Conservation (phyloP, 2,797 vertebrate species). For the Oreochromis mossambicus region DNA sequence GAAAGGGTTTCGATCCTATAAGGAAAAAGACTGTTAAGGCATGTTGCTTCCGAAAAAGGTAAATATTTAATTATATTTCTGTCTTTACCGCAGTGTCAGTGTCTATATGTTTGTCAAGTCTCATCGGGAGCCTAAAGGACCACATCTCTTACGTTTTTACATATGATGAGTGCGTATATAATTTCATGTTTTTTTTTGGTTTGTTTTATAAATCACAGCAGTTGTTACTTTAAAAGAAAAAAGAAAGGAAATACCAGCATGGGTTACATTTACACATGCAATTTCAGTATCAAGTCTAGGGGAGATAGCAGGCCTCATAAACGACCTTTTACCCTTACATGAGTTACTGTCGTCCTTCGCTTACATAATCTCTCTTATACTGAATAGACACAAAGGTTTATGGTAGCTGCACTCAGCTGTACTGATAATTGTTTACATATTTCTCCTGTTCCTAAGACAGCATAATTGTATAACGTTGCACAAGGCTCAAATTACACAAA, state of each 20-base stretch:
- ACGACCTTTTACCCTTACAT: conserved; percentile 2
- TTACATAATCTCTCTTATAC: conserved; percentile 4
- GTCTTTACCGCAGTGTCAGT: conserved; percentile 49
- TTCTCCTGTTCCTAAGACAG: neutral
- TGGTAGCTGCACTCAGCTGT: neutral
- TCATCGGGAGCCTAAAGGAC: conserved; percentile 66
- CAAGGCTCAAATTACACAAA: neutral
- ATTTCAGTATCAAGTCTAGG: neutral
- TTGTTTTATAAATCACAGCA: neutral
- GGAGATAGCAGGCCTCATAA: neutral
- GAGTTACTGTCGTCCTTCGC: neutral
- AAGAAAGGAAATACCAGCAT: neutral
- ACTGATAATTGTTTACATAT: neutral
- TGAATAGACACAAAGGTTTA: neutral
- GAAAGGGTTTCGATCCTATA: neutral
- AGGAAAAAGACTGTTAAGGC: neutral
- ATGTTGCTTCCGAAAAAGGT: neutral
- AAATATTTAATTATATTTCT: neutral
- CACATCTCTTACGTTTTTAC: conserved; percentile 83
- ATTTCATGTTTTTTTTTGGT: fast-evolving
- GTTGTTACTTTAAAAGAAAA: neutral
- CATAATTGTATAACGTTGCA: neutral
- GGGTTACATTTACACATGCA: neutral
- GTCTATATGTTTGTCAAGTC: conserved; percentile 56
- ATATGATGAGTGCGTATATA: conserved; percentile 79